Evolutionary conservation across 2,888 invertebrate species (phyloP).

Genomic region (Dusona sp.): DNA sequence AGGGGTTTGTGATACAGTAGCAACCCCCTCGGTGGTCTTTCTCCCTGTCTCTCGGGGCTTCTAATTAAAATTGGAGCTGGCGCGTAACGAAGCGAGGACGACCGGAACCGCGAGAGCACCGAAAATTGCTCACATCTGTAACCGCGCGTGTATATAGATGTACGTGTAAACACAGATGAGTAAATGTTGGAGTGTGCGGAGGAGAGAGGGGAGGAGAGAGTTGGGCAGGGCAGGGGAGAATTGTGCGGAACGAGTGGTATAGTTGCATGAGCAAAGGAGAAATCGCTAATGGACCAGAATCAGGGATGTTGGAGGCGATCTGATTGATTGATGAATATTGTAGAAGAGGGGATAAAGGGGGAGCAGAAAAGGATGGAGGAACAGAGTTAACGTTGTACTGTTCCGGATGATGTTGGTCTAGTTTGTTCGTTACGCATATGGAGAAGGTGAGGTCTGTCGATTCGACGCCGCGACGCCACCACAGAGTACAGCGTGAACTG

Average conservation of each 20-base stretch:
- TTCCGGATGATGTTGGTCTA: constrained; percentile 26
- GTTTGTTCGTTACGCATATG: constrained; percentile 33
- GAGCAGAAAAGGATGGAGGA: constrained; percentile 42
- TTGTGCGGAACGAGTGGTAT: constrained; percentile 18
- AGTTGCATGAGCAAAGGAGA: constrained; percentile 62
- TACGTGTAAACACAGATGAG: constrained; percentile 9
- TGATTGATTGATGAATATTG: constrained; percentile 72
- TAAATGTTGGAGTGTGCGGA: background rate
- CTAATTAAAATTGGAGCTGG: constrained; percentile 72
- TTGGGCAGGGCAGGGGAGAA: background rate
- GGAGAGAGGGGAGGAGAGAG: background rate
- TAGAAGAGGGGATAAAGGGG: constrained; percentile 41
- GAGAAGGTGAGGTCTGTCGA: constrained; percentile 37
- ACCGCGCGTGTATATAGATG: constrained; percentile 23
- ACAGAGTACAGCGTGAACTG: constrained; percentile 52
- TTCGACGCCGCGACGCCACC: constrained; percentile 54
- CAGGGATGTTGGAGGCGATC: constrained; percentile 59
- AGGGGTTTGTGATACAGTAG: constrained; percentile 24
- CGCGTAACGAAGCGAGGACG: constrained; percentile 57
- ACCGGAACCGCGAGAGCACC: constrained; percentile 48
- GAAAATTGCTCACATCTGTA: constrained; percentile 55
- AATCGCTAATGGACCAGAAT: constrained; percentile 72
- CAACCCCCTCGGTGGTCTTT: background rate
- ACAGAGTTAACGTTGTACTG: constrained; percentile 48
- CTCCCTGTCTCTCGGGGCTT: constrained; percentile 53